Conservation (phyloP, 2,888 invertebrate species). For the Synergus japonicus region DNA sequence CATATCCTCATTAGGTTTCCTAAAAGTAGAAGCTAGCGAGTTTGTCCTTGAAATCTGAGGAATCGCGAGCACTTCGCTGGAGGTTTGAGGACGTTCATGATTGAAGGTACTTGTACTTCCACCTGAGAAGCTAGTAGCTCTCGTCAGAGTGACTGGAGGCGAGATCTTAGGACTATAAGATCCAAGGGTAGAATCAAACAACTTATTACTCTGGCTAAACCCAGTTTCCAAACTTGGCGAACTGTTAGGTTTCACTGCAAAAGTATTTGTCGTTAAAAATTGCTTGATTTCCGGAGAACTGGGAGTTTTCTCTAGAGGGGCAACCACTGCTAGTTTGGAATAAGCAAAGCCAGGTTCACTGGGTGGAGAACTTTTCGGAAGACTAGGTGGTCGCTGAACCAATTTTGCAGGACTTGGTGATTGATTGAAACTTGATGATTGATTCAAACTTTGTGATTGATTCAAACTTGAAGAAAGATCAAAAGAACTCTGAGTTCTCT, state of each 20-base stretch:
- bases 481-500: constrained; percentile 70
- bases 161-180: constrained; percentile 3
- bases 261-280: not conserved
- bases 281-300: not conserved
- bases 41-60: constrained; percentile 68
- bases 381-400: constrained; percentile 54
- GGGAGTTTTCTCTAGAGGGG: not conserved
- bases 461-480: constrained; percentile 60
- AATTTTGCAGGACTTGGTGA: not conserved
- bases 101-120: constrained; percentile 66
- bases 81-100: constrained; percentile 78
- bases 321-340: constrained; percentile 4
- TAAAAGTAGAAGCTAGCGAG: constrained; percentile 70
- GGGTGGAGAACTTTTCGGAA: constrained; percentile 58
- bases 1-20: constrained; percentile 66
- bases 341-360: not conserved
- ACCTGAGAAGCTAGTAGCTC: constrained; percentile 77
- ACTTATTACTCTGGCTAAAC: constrained; percentile 1
- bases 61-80: constrained; percentile 74
- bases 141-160: constrained; percentile 57
- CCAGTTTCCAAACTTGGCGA: not conserved
- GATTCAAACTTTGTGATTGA: not conserved
- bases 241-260: constrained; percentile 13
- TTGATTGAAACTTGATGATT: constrained; percentile 29
- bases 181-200: not conserved